Conservation (phyloP, 2,797 vertebrate species). For the Acrossocheilus wenchowensis region DNA sequence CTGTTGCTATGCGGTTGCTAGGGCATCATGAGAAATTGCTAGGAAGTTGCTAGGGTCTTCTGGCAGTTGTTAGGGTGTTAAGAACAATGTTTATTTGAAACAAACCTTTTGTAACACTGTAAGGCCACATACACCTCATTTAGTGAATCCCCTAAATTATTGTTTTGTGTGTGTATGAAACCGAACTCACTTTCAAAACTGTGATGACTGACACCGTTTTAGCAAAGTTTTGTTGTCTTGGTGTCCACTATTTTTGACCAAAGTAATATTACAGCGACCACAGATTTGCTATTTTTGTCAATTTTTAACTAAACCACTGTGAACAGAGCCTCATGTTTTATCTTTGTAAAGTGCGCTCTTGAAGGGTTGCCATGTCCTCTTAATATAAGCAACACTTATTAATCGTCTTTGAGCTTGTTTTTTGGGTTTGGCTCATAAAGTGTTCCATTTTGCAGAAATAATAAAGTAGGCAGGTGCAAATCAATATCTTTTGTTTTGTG, state of each 20-base stretch:
- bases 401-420: not conserved
- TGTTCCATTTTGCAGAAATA: too few species aligned
- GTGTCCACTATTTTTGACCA: not conserved
- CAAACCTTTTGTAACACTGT: not conserved
- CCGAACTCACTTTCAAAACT: not conserved
- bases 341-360: not conserved
- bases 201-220: not conserved
- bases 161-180: not conserved
- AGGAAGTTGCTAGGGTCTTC: not conserved
- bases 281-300: accelerated
- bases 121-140: too few species aligned
- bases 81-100: not conserved
- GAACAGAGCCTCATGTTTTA: not conserved
- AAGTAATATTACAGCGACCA: not conserved
- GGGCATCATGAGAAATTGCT: not conserved
- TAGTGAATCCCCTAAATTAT: not conserved
- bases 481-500: too few species aligned
- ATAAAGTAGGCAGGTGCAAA: too few species aligned
- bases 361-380: not conserved
- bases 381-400: not conserved
- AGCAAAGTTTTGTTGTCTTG: not conserved
- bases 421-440: too few species aligned
- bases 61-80: not conserved
- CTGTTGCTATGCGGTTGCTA: constrained; percentile 5
- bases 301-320: not conserved